A percentile compares a stretch with the other conserved stretches of the same genome.
Evolutionary conservation across 2,113 vertebrate species (phyloP).

Genomic region (Scolopax mira): DNA sequence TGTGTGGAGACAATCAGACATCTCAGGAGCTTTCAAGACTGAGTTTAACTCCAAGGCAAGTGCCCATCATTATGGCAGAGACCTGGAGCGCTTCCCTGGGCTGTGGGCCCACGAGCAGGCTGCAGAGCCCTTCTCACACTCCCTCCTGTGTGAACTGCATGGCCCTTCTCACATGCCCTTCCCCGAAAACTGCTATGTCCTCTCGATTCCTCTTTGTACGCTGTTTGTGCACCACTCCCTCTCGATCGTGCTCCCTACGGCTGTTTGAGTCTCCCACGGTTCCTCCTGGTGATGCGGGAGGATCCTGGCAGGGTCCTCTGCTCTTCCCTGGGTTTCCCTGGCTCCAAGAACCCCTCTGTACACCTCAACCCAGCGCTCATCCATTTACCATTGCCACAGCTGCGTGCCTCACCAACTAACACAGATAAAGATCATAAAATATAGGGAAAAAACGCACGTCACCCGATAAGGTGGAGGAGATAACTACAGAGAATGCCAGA

Average conservation of each 20-base stretch:
- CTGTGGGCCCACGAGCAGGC: background rate
- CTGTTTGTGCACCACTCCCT: background rate
- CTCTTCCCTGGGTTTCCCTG: background rate
- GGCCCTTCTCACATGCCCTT: too few relatives aligned
- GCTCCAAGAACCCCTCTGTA: background rate
- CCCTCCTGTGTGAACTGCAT: background rate
- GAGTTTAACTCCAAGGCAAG: background rate
- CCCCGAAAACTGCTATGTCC: fast-evolving
- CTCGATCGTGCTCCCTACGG: background rate
- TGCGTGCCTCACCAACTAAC: background rate
- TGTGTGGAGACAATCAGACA: background rate
- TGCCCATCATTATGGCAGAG: background rate
- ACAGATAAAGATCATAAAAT: background rate
- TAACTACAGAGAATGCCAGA: background rate
- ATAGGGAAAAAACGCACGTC: background rate
- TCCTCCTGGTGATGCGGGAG: too few relatives aligned
- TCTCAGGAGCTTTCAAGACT: too few relatives aligned
- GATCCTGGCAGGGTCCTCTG: background rate
- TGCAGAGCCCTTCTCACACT: background rate
- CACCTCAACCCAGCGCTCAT: background rate
- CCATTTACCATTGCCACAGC: background rate
- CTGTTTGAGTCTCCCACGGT: fast-evolving
- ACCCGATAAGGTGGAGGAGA: background rate
- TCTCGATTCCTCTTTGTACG: background rate
- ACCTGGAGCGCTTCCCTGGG: background rate